phyloP scores from a whole-genome alignment of 2,113 vertebrate genomes.

The Oplegnathus fasciatus region DNA sequence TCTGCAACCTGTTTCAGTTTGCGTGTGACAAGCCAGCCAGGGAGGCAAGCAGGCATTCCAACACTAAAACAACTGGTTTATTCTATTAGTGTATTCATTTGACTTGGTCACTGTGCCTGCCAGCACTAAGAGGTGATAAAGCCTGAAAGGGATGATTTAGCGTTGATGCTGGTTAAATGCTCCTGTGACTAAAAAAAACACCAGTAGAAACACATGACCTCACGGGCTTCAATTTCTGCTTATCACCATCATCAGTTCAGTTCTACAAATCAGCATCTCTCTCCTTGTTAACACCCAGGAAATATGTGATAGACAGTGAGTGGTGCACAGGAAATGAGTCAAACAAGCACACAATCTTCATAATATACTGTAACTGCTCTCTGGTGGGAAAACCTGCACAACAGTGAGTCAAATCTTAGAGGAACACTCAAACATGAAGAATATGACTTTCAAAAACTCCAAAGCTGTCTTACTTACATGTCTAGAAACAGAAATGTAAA shows the following conservation, averaged over 20 bases:
- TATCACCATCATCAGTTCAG: slow-evolving; percentile 25
- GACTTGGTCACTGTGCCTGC: slow-evolving; percentile 43
- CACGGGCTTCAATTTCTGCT: slow-evolving; percentile 5
- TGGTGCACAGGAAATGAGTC: not conserved
- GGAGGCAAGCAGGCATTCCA: slow-evolving; percentile 53
- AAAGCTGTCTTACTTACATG: not conserved
- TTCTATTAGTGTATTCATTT: slow-evolving; percentile 67
- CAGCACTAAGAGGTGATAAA: slow-evolving; percentile 53
- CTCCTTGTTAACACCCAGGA: slow-evolving; percentile 7
- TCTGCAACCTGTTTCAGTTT: slow-evolving; percentile 74
- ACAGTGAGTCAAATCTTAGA: not conserved
- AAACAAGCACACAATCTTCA: not conserved
- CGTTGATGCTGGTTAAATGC: not conserved
- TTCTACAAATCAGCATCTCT: slow-evolving; percentile 12
- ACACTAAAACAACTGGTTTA: slow-evolving; percentile 71
- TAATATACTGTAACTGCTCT: not conserved
- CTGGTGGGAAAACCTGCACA: not conserved
- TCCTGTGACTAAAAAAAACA: slow-evolving; percentile 17
- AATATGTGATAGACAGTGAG: slow-evolving; percentile 6
- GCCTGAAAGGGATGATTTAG: slow-evolving; percentile 35
- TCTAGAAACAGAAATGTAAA: not conserved
- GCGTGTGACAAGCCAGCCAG: slow-evolving; percentile 48
- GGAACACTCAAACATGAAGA: not conserved
- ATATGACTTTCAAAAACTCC: not conserved
- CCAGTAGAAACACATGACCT: slow-evolving; percentile 14